Conservation (phyloP, 2,113 vertebrate genomes). For the Pachycephala philippinensis region DNA sequence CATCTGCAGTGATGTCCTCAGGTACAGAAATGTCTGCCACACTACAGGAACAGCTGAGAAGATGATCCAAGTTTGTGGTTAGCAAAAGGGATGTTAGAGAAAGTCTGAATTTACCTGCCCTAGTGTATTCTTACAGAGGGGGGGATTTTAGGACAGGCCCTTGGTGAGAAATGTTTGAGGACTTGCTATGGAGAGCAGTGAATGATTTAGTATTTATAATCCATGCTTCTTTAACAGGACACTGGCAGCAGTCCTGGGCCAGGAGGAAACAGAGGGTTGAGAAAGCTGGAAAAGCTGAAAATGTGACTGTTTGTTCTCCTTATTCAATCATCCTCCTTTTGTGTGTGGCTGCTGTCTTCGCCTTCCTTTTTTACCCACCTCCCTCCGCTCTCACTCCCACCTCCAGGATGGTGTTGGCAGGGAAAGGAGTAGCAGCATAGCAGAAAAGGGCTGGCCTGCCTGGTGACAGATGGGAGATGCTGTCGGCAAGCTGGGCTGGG, state of each 20-base stretch:
- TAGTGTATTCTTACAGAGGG: neutral
- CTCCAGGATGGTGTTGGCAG: neutral
- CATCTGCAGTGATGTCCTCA: neutral
- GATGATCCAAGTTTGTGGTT: neutral
- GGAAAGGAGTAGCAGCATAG: neutral
- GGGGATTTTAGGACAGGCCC: neutral
- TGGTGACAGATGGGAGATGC: slow-evolving; percentile 53
- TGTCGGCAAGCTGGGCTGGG: slow-evolving; percentile 41
- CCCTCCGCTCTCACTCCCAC: neutral
- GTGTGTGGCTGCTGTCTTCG: slow-evolving; percentile 27
- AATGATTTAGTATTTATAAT: neutral
- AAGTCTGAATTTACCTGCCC: neutral
- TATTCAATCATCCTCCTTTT: neutral
- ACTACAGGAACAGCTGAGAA: neutral
- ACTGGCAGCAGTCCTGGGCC: neutral
- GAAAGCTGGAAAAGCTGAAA: neutral
- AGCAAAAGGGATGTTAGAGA: neutral
- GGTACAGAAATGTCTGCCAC: neutral
- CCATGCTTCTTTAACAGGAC: neutral
- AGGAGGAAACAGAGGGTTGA: neutral
- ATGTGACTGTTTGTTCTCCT: neutral
- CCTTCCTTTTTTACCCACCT: neutral
- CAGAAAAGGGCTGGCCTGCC: neutral
- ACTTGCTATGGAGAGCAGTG: neutral
- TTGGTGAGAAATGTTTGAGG: neutral